Evolutionary conservation across 1,140 invertebrate genomes (phyloP), one percentile per base, ranked within the genome.

Genomic region (Brachionus sp.): DNA sequence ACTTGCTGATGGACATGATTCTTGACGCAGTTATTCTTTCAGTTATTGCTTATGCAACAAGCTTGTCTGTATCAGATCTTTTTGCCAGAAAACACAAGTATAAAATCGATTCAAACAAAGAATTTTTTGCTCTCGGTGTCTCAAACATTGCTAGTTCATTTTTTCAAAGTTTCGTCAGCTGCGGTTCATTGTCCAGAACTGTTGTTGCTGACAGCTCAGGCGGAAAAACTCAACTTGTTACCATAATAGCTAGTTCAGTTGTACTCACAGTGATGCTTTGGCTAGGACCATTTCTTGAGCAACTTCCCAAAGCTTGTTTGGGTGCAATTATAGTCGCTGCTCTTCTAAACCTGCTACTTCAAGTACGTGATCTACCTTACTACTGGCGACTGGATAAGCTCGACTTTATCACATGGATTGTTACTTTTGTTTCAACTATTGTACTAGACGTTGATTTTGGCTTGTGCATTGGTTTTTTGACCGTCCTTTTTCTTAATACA

Each of bases 361-460:
- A 83, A 57, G 44, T 83, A 3, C 13, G 19, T 25, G 64, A 83
- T 53, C 37, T 83, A 13, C 80, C 80, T 12, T 19, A 83, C 19
- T 68, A 68, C 13, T 83, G 80, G 80, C 42, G 35, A 33, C 16
- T 85, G 7, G 57, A 77, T 46, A 50, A 29, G 39, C 13, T 83
- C 3, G 83, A 84, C 42, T 64, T 66, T 66, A n/a, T 46, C 57
- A 93, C 96, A 39, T 98, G 95, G 95, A 86, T 94, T 4, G 88
- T 92, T 0, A 95, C 95, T 0, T 97, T 96, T 86, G 46, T 93
- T 0, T 90, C 91, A 0, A 94, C 95, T 0, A 89, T 95, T 7
- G 85, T 96, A 6, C 88, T 97, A 3, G 94, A 96, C 86, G 95
- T 97, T 84, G 95, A 96, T 86, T 90, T 93, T 84, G 94, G 94